These are phyloP conservation scores for Glaucomys volans DNA, from an alignment of 2,113 vertebrate genomes.

Conservation along the genomic window DNA sequence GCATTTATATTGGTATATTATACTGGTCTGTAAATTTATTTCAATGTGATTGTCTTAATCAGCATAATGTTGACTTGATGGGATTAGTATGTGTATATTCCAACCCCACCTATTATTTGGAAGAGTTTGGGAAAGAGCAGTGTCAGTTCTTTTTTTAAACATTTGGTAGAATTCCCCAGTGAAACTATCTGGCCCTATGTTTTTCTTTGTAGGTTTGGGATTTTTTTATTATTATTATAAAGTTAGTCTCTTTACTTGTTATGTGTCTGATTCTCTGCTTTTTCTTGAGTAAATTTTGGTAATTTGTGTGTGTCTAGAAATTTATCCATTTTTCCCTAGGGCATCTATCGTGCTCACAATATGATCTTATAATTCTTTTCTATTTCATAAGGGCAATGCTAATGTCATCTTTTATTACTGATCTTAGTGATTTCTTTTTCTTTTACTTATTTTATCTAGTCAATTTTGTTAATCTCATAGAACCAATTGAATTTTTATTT, in stretches of 20 bases:
- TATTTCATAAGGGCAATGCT: not conserved
- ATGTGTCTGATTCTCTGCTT: not conserved
- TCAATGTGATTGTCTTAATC: not conserved
- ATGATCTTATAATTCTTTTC: no score
- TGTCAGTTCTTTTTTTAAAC: not conserved
- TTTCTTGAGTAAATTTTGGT: no score
- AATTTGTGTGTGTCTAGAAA: not conserved
- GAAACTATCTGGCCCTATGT: not conserved
- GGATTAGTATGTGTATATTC: not conserved
- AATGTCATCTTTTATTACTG: not conserved
- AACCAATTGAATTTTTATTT: not conserved
- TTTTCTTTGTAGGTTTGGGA: not conserved
- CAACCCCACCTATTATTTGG: not conserved
- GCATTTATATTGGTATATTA: not conserved
- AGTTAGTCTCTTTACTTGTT: not conserved
- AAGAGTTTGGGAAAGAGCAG: no score
- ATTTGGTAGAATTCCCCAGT: not conserved
- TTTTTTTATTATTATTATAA: not conserved
- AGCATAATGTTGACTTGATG: not conserved
- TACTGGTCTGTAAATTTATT: not conserved
- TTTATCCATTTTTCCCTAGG: not conserved
- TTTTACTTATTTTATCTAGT: not conserved
- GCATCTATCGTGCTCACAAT: not conserved
- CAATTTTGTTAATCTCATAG: not conserved
- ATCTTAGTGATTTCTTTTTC: not conserved